These are phyloP conservation scores for Acanthacorydalis orientalis DNA, from an alignment of 2,888 invertebrate genomes.

Conservation along the genomic window DNA sequence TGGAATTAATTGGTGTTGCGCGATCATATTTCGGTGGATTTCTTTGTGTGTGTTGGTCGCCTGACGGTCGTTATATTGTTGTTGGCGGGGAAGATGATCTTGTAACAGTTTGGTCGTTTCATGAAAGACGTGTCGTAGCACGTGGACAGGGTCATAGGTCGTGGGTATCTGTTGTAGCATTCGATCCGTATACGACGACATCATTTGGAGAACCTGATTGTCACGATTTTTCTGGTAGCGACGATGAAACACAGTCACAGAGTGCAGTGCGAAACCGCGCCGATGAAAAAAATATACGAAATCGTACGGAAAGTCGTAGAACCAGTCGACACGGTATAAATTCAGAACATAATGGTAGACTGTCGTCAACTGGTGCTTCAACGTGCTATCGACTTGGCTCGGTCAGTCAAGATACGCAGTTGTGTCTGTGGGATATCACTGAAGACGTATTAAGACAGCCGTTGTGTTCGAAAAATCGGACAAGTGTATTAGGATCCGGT, in stretches of 20 bases:
- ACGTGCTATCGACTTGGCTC: slow-evolving; percentile 78
- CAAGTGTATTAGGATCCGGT: slow-evolving; percentile 20
- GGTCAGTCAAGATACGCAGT: slow-evolving; percentile 93
- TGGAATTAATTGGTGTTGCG: slow-evolving; percentile 88
- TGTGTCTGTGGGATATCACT: slow-evolving; percentile 97
- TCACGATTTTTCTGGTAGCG: slow-evolving; percentile 33
- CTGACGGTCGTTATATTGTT: slow-evolving; percentile 86
- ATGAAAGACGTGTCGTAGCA: slow-evolving; percentile 87
- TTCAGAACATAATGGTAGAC: slow-evolving; percentile 14
- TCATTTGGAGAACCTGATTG: slow-evolving; percentile 46
- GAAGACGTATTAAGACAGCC: slow-evolving; percentile 82
- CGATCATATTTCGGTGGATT: slow-evolving; percentile 97
- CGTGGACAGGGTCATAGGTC: slow-evolving; percentile 94
- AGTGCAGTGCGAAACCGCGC: slow-evolving; percentile 17
- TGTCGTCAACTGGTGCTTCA: slow-evolving; percentile 21
- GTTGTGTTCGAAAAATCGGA: slow-evolving; percentile 27
- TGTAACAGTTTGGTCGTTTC: slow-evolving; percentile 91
- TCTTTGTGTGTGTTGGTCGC: slow-evolving; percentile 95
- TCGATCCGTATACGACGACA: slow-evolving; percentile 73
- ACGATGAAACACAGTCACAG: slow-evolving; percentile 31
- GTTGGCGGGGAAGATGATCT: slow-evolving; percentile 98
- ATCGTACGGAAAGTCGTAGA: slow-evolving; percentile 9
- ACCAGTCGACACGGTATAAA: slow-evolving; percentile 15
- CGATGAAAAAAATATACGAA: slow-evolving; percentile 4
- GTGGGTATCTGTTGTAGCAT: slow-evolving; percentile 95